Conservation (phyloP, 2,888 invertebrate species). For the Piscicola geometra region DNA sequence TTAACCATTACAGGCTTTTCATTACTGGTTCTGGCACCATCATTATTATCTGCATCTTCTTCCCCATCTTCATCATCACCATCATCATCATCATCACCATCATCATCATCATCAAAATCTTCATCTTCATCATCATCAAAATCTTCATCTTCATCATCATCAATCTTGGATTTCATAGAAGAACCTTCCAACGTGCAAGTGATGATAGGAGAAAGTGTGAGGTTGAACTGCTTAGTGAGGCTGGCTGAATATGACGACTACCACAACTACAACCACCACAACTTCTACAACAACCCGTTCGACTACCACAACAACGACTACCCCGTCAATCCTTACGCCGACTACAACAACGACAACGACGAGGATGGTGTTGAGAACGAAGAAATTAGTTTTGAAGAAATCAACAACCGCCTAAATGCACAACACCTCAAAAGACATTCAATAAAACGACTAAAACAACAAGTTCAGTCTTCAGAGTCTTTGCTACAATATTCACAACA, state of each 20-base stretch:
- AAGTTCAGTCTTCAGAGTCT: too few species aligned
- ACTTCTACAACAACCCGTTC: neutral
- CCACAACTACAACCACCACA: neutral
- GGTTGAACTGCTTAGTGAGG: neutral
- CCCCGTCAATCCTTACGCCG: neutral
- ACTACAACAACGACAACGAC: neutral
- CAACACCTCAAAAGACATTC: neutral
- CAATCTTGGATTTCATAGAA: neutral
- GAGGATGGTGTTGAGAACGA: too few species aligned
- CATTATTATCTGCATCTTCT: conserved; percentile 25
- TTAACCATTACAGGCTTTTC: too few species aligned
- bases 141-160: conserved; percentile 26
- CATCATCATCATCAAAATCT: conserved; percentile 26
- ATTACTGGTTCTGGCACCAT: neutral
- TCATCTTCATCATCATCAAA: conserved; percentile 30
- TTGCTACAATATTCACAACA: too few species aligned
- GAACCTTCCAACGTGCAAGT: neutral
- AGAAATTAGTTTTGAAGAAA: neutral
- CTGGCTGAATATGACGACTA: neutral
- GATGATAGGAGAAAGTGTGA: neutral
- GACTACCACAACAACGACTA: conserved; percentile 1
- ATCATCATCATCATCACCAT: conserved; percentile 26
- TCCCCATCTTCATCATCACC: conserved; percentile 29
- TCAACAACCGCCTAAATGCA: neutral
- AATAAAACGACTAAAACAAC: too few species aligned